Conservation (phyloP, 2,888 invertebrate species). For the Cartodere bifasciata region DNA sequence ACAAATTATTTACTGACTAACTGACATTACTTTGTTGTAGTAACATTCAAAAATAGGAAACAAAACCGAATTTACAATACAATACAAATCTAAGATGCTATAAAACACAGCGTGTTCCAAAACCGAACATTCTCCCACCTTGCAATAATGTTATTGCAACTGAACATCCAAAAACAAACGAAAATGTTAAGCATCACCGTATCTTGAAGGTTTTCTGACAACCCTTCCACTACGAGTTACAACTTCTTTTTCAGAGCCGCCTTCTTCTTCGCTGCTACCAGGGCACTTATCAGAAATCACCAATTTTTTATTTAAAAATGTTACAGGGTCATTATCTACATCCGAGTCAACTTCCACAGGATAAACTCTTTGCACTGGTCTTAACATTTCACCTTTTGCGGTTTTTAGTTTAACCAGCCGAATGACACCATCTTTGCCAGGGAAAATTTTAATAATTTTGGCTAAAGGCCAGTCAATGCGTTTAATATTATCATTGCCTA, state of each 20-base stretch:
- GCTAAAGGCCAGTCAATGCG: slow-evolving; percentile 3
- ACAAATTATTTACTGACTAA: no score
- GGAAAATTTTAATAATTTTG: background rate
- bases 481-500: slow-evolving; percentile 1
- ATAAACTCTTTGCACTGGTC: background rate
- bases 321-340: background rate
- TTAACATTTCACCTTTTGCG: background rate
- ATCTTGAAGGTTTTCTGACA: background rate
- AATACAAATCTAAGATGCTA: no score
- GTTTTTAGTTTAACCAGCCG: slow-evolving; percentile 2
- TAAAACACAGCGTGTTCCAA: no score
- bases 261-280: background rate
- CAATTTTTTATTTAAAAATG: background rate
- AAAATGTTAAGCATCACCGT: background rate
- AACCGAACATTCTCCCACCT: slow-evolving; percentile 3
- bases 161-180: background rate
- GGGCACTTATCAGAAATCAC: background rate
- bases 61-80: no score
- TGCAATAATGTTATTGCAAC: background rate
- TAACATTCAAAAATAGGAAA: no score
- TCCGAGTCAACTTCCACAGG: background rate
- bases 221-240: background rate
- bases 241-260: background rate
- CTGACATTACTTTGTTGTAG: no score
- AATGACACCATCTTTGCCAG: background rate